Conservation (phyloP, 2,113 vertebrate genomes). For the human (Homo sapiens) region GRCh38 chr18:38436001-38436500, state of each 20-base stretch:
- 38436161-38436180: background rate
- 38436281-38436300: background rate
- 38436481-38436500: background rate
- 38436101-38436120: background rate
- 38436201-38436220: background rate
- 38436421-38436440: background rate
- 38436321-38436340: conserved; percentile 23
- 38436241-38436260: background rate
- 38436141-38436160: background rate
- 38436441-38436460: background rate
- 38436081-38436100: accelerated
- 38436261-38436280: background rate
- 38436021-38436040: accelerated
- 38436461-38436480: background rate
- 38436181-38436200: background rate
- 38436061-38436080: background rate
- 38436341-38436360: background rate
- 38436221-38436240: background rate
- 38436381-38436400: background rate
- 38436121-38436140: accelerated
- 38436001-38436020: background rate
- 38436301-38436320: conserved; percentile 28
- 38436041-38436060: background rate
- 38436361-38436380: background rate
- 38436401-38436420: background rate